Percentiles rank a stretch among this genome's conserved stretches.
Conservation (phyloP, 2,797 vertebrate species). For the Typhlichthys eigenmanni region DNA sequence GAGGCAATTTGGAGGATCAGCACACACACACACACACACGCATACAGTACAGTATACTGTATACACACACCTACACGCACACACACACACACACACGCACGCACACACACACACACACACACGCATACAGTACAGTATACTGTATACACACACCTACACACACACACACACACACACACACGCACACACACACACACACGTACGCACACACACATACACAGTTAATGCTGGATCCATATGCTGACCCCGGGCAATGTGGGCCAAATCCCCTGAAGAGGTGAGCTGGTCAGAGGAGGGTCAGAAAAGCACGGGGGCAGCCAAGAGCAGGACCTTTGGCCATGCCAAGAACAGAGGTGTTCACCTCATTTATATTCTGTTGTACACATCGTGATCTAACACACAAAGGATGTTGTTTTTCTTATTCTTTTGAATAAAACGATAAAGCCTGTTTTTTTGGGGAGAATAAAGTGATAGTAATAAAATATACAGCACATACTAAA, state of each 20-base stretch:
- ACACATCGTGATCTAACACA: neutral
- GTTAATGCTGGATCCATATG: conserved; percentile 61
- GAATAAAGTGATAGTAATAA: neutral
- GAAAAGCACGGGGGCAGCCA: conserved; percentile 27
- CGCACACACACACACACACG: too few species aligned
- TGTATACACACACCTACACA: neutral
- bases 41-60: neutral
- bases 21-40: conserved; percentile 41
- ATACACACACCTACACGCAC: conserved; percentile 32
- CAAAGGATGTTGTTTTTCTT: neutral
- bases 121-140: too few species aligned
- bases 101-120: too few species aligned
- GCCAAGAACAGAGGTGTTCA: conserved; percentile 22
- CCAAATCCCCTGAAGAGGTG: conserved; percentile 54
- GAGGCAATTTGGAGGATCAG: conserved; percentile 73
- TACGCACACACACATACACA: neutral
- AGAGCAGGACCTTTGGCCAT: too few species aligned
- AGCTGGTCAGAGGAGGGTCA: conserved; percentile 34
- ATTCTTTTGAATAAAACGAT: too few species aligned
- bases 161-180: neutral
- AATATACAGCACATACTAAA: neutral
- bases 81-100: conserved; percentile 8
- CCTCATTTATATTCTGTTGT: neutral
- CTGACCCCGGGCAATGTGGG: conserved; percentile 64
- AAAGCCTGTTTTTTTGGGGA: too few species aligned